phyloP scores from a whole-genome alignment of 2,113 vertebrate genomes.

The Myxocyprinus asiaticus region DNA sequence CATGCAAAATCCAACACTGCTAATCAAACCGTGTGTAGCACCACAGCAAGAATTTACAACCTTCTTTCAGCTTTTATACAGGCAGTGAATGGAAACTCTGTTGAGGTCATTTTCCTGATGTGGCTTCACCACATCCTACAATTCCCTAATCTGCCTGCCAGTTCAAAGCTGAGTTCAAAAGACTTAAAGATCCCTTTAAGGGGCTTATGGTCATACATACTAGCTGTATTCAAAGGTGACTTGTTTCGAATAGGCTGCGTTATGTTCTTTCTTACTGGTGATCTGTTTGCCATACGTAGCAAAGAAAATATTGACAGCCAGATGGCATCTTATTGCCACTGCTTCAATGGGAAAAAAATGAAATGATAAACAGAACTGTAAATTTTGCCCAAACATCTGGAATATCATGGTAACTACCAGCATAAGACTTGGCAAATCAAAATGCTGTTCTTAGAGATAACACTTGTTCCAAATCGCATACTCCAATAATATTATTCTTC shows the following conservation, averaged over 20 bases:
- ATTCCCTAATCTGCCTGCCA: conserved; percentile 19
- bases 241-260: not conserved
- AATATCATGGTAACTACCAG: not conserved
- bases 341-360: not conserved
- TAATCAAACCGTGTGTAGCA: not conserved
- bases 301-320: not conserved
- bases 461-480: too few relatives aligned
- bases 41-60: not conserved
- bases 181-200: conserved; percentile 27
- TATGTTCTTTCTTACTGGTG: not conserved
- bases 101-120: not conserved
- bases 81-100: conserved; percentile 20
- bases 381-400: not conserved
- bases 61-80: not conserved
- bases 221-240: not conserved
- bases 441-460: too few relatives aligned
- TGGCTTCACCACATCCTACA: conserved; percentile 29
- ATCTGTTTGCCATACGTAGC: not conserved
- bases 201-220: not conserved
- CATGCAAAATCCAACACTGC: not conserved
- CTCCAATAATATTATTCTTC: too few relatives aligned
- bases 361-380: not conserved
- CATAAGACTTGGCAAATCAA: not conserved
- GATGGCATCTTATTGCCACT: not conserved
- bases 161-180: conserved; percentile 8